A percentile compares a stretch with the other conserved stretches of the same genome.
Conservation (phyloP, 1,140 invertebrate species). For the Rhizoglyphus robini region DNA sequence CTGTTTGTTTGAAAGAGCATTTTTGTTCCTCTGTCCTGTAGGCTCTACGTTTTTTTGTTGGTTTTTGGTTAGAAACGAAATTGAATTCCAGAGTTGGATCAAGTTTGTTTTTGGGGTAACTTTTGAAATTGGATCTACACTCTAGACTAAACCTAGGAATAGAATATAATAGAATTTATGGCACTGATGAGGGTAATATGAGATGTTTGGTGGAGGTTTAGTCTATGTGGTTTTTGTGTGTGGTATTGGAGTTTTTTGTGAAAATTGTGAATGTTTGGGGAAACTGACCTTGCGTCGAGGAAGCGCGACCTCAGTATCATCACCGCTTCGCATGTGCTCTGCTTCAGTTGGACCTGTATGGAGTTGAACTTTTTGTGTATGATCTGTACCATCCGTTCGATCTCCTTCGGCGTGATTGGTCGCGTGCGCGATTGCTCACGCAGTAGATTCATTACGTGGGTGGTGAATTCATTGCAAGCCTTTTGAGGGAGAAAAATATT, state of each 20-base stretch:
- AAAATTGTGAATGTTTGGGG: not conserved
- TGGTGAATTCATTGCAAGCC: constrained; percentile 99
- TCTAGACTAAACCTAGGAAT: too few species aligned
- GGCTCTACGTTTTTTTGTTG: too few species aligned
- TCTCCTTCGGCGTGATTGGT: constrained; percentile 91
- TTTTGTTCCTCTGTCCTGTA: too few species aligned
- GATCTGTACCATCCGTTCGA: constrained; percentile 98
- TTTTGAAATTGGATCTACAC: too few species aligned
- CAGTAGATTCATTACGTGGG: constrained; percentile 95
- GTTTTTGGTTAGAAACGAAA: too few species aligned
- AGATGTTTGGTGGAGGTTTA: too few species aligned
- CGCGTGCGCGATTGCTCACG: constrained; percentile 92
- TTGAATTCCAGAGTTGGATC: too few species aligned
- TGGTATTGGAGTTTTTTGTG: not conserved
- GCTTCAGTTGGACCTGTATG: constrained; percentile 99
- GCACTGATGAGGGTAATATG: too few species aligned
- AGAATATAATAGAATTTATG: too few species aligned
- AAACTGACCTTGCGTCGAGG: constrained; percentile 67
- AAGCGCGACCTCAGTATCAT: constrained; percentile 94
- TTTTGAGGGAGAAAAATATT: constrained; percentile 36
- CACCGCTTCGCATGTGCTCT: constrained; percentile 99
- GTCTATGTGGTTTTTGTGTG: too few species aligned
- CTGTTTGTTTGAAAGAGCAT: too few species aligned
- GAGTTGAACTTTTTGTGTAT: constrained; percentile 99
- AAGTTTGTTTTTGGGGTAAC: too few species aligned